These are phyloP conservation scores for Aelia acuminata DNA, from an alignment of 2,888 invertebrate genomes.

Conservation along the genomic window DNA sequence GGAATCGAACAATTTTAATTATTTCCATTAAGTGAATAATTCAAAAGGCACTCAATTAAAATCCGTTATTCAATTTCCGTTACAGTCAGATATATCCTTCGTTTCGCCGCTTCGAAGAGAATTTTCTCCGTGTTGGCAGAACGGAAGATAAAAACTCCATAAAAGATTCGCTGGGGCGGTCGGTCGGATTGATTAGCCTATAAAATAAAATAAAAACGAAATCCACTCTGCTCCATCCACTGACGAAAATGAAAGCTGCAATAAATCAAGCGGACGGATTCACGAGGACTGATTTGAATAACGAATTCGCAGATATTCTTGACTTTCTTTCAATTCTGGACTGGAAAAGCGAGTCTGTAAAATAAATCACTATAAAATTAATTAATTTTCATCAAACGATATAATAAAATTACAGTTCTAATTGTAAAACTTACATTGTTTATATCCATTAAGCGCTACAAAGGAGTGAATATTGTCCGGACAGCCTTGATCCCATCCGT, in stretches of 20 bases:
- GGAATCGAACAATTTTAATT: too few species aligned
- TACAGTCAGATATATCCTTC: background rate
- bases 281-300: background rate
- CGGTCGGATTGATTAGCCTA: background rate
- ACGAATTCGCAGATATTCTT: background rate
- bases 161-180: background rate
- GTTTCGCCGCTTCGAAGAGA: background rate
- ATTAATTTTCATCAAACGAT: background rate
- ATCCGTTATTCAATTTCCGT: background rate
- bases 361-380: background rate
- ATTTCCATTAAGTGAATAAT: too few species aligned
- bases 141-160: background rate
- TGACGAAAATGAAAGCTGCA: background rate
- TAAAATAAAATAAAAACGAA: constrained; percentile 2
- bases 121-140: background rate
- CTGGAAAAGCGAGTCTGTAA: background rate
- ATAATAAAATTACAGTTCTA: too few species aligned
- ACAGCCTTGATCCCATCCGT: background rate
- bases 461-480: background rate
- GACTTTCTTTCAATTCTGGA: background rate
- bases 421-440: background rate
- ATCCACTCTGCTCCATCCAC: background rate
- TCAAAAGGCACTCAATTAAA: background rate
- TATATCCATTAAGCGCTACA: background rate
- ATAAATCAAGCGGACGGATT: background rate